Base-by-base conservation (phyloP, 2,797 vertebrate genomes). In the Protonibea diacanthus region DNA sequence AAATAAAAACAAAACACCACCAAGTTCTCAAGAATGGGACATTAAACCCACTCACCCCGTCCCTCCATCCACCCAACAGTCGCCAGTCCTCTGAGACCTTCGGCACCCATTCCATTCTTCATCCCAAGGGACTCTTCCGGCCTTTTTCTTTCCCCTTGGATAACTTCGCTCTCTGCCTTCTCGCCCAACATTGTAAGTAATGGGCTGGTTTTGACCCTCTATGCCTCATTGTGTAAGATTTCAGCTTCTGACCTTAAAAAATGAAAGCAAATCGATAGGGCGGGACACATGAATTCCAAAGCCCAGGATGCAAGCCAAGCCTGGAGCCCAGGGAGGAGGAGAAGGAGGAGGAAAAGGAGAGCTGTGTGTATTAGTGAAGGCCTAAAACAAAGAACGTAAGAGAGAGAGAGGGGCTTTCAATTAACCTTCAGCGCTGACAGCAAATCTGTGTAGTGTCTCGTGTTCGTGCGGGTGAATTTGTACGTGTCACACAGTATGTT, bases 211-310 rank as follows among this genome's bases (percentile, higher is more conserved):
- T 77, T 93, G 92, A 94, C 91, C 90, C 91, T 86, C 84, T 72
- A 81, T 88, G 90, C 88, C 92, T 94, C 90, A 92, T 92, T 95
- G 92, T 95, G 93, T 94, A 94, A 92, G 92, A 94, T 89, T 93
- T 93, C 90, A 93, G 91, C 89, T 92, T 87, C 86, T 94, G 93
- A 94, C 93, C 93, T 95, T 94, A 95, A 94, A 89, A 94, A 93
- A 94, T 91, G 91, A 94, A 94, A 93, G 92, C 85, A 93, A 93
- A 95, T 95, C 91, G 47, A 93, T 94, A 89, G 89, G 91, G 94
- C 76, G 84, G 92, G 87, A 90, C 87, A 84, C 79, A 72, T 85
- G 90, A 88, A 93, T 93, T 91, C 93, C 92, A 83, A 89, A 91
- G 87, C 81, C 82, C 86, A 89, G 90, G 86, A 92, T 88, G 82